Evolutionary conservation across 2,888 invertebrate species (phyloP), one percentile per base, ranked within the genome.

Genomic region (Drosophila falleni): DNA sequence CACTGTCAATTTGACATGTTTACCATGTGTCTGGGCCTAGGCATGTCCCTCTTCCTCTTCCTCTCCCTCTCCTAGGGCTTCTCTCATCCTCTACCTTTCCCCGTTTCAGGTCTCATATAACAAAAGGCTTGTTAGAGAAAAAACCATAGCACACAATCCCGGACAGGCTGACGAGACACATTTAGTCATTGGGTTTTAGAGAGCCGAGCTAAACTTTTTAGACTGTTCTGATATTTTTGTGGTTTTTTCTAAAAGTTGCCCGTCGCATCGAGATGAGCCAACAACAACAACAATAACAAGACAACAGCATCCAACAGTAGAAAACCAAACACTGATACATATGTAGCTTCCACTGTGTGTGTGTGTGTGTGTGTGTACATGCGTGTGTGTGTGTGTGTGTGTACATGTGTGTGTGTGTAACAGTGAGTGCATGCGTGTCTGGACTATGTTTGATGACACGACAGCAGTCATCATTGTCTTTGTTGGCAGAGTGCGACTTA

Each of bases 1-100:
- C 67, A 78, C 80, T 78, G 80, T 79, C 89, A 89, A 89, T 89
- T 78, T 89, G 89, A 89, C 87, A 79, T 89, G 87, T 89, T 89
- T 89, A 89, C 89, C 89, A 89, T 85, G 83, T 87, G 87, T 87
- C 87, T 87, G 84, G 84, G 84, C 33, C 53, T 55, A 35, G 44
- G 51, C 60, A 63, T 63, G 62, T 59, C 63, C 67, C 69, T 5
- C 8, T 37, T 26, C 37, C 49, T 8, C 50, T 46, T 35, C 26
- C 47, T 1, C 37, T 23, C 23, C 23, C 44, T 11, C 53, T 37
- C 26, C 31, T 26, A 23, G 23, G 2, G 23, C 23, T 23, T 23
- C 23, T 23, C 29, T 29, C 15, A 13, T 23, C 23, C 23, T 23
- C 23, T 23, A 13, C 13, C 31, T 5, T 26, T 11, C 11, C 51